These are phyloP conservation scores for Aplocera efformata DNA, from an alignment of 2,888 invertebrate genomes.

Conservation along the genomic window DNA sequence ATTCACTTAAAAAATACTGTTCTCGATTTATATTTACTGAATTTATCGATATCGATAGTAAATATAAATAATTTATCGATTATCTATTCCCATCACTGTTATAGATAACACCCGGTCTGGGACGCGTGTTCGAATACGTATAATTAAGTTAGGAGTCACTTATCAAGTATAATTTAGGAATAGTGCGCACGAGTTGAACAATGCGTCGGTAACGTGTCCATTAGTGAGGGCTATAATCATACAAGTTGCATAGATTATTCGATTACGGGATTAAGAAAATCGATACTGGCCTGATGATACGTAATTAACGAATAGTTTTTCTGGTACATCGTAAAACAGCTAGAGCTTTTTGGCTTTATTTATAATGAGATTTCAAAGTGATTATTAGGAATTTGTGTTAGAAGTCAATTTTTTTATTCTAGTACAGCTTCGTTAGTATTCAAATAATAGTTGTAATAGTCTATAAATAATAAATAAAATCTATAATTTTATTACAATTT, in stretches of 20 bases:
- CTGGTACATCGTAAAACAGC: not conserved
- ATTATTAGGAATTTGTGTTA: too few relatives aligned
- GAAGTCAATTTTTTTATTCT: too few relatives aligned
- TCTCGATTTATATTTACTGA: not conserved
- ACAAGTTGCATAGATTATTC: constrained; percentile 17
- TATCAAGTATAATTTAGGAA: constrained; percentile 48
- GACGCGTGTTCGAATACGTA: constrained; percentile 62
- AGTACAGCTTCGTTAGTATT: too few relatives aligned
- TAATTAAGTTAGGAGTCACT: constrained; percentile 60
- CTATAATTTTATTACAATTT: too few relatives aligned
- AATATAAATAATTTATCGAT: too few relatives aligned
- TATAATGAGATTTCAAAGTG: too few relatives aligned
- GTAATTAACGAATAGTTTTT: not conserved
- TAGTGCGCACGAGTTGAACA: constrained; percentile 57
- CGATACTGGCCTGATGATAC: not conserved
- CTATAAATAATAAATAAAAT: too few relatives aligned
- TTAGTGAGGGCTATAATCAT: constrained; percentile 22
- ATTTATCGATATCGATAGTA: constrained; percentile 23
- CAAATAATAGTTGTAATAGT: too few relatives aligned
- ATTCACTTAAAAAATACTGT: too few relatives aligned
- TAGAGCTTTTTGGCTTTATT: too few relatives aligned
- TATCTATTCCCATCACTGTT: constrained; percentile 16
- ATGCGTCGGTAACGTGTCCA: constrained; percentile 31
- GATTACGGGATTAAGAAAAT: constrained; percentile 17
- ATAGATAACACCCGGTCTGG: constrained; percentile 34